Base-by-base conservation (phyloP, 1,140 invertebrate species). In the Zaprionus lachaisei region DNA sequence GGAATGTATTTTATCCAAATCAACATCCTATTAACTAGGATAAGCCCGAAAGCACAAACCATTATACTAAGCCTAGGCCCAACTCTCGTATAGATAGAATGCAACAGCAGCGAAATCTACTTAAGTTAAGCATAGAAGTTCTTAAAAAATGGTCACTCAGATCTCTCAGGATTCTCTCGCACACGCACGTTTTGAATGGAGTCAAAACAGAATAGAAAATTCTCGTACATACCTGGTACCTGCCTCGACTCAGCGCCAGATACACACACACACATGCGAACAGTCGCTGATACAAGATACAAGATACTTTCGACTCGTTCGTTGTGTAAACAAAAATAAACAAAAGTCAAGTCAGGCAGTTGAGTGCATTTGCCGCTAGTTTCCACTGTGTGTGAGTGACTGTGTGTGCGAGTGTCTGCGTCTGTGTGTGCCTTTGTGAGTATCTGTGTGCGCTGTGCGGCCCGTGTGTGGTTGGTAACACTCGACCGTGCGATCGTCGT, bases 261-360 rank as follows among this genome's bases (percentile, higher is more conserved):
- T 31, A 67, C 47, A 44, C 14, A 41, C 17, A 58, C 34, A 60
- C 58, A 31, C 5, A 51, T 22, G 20, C 54, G 9, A 17, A 31
- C 44, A 20, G 60, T n/a, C 20, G 24, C 41, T 70, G 77, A 75
- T 79, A 79, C 66, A 61, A 70, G 66, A 83, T 62, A 84, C 73
- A 9, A 34, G 28, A 31, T 31, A 31, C 28, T 51, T 70, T 83
- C 38, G 62, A 22, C 26, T 68, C 58, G 73, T 49, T 44, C 44
- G 54, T 24, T 60, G 54, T 41, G 61, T 70, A 79, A 75, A 79
- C 74, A 80, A 86, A 89, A 76, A 80, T 87, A 87, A 87, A 87
- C 84, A 87, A 87, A 83, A 89, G 81, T 81, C 84, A 89, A 84
- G 78, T 84, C 74, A 60, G 77, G 64, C 41, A 54, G 7, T 78